Percentiles rank a stretch among this genome's conserved stretches.
phyloP scores from a whole-genome alignment of 2,113 vertebrate species.

The Ceyx margarethae region DNA sequence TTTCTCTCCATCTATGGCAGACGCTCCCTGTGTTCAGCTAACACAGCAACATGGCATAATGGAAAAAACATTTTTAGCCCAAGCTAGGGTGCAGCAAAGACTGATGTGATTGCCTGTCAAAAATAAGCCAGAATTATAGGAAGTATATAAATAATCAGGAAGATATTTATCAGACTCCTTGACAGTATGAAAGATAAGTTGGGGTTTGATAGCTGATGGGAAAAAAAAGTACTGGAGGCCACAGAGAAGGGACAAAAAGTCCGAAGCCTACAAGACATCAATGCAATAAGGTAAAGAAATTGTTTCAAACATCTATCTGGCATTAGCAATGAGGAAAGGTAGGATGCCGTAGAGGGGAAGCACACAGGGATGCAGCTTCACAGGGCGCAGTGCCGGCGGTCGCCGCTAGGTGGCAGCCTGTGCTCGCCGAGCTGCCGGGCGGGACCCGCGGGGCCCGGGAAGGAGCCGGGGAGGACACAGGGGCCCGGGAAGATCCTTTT shows the following conservation, averaged over 20 bases:
- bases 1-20: not conserved
- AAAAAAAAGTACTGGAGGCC: not conserved
- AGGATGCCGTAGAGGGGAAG: fast-evolving
- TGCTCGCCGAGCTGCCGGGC: not conserved
- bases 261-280: not conserved
- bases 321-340: not conserved
- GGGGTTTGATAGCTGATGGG: slow-evolving; percentile 25
- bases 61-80: not conserved
- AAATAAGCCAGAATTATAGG: slow-evolving; percentile 31
- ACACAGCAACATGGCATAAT: not conserved
- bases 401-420: slow-evolving; percentile 23
- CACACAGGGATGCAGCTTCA: not conserved
- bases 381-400: no score
- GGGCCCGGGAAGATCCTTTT: no score
- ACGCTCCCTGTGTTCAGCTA: not conserved
- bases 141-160: slow-evolving; percentile 50
- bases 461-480: no score
- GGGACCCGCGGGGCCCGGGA: no score
- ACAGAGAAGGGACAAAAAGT: not conserved
- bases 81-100: not conserved
- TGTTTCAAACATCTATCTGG: not conserved
- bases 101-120: slow-evolving; percentile 29
- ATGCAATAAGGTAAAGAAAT: not conserved
- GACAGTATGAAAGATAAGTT: slow-evolving; percentile 1
- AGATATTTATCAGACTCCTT: slow-evolving; percentile 49